A percentile compares a stretch with the other conserved stretches of the same genome.
phyloP scores from a whole-genome alignment of 2,888 invertebrate genomes.

The Eristalis tenax region DNA sequence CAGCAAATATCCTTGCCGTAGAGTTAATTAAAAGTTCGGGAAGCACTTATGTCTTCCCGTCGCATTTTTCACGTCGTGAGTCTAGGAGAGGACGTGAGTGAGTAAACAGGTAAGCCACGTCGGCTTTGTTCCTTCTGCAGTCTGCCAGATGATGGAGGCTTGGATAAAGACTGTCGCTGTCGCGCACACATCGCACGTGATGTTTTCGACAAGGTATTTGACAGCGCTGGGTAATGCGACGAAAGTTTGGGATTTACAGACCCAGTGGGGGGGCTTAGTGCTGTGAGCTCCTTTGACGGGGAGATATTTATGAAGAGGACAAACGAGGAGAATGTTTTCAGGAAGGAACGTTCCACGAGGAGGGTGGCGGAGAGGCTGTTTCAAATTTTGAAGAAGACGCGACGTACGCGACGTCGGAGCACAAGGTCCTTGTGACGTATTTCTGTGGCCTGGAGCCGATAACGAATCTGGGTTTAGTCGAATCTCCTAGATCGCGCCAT shows the following conservation, averaged over 20 bases:
- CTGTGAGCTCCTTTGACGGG: background rate
- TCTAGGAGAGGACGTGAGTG: background rate
- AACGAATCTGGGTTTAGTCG: too few relatives aligned
- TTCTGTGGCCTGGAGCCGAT: too few relatives aligned
- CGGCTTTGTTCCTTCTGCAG: background rate
- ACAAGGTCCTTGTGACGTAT: too few relatives aligned
- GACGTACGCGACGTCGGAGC: too few relatives aligned
- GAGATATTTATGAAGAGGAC: background rate
- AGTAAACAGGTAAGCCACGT: background rate
- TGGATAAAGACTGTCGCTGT: background rate
- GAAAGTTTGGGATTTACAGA: background rate
- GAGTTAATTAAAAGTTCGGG: constrained; percentile 48
- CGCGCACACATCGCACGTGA: background rate
- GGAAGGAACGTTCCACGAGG: background rate
- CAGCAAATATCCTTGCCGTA: constrained; percentile 34
- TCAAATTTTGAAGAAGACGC: too few relatives aligned
- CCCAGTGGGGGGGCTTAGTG: background rate
- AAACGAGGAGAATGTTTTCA: background rate
- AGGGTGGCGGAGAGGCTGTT: too few relatives aligned
- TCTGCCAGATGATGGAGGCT: background rate
- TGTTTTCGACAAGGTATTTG: background rate
- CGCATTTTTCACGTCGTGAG: background rate
- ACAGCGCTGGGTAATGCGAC: background rate
- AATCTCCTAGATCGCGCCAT: too few relatives aligned
- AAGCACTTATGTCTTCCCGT: constrained; percentile 23